Base-by-base conservation (phyloP, 2,888 invertebrate species). In the Baronia brevicornis region DNA sequence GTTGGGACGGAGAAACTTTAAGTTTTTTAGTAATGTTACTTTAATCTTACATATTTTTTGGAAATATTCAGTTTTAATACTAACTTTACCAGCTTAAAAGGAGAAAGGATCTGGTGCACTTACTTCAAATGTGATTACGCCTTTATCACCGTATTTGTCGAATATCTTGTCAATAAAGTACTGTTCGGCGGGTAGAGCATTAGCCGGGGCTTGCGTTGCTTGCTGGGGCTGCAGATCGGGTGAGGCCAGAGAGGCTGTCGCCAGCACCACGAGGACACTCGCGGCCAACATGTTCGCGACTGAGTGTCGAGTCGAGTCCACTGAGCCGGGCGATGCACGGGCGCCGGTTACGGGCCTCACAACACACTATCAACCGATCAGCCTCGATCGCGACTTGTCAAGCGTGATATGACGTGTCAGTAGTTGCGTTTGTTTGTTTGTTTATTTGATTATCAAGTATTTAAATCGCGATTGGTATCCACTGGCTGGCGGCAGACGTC, bases 101-200 rank as follows among this genome's bases (percentile, higher is more conserved):
- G n/a, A n/a, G n/a, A n/a, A n/a, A n/a, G n/a, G n/a, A n/a, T n/a
- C n/a, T n/a, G n/a, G n/a, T n/a, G 8, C 10, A 59, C 77, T 65
- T 49, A 85, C 86, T 72, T 87, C 87, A 45, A 86, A 86, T 12
- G 85, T 84, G 51, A 88, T 87, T 40, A 84, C 63, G 28, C 85
- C 86, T 51, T 78, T 75, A 43, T 84, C 69, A 11, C 87, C 87
- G 48, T 88, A 88, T 54, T 87, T 88, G 48, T 77, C 68, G 54
- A 88, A 87, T 51, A 86, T 85, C 54, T 82, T 77, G 44, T 75
- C 66, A 40, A 86, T 78, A 59, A 85, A 86, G 54, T 78, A 86
- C 44, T 69, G 66, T 51, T 85, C 79, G 1, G 82, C 78, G 13
- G 64, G 66, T 17, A 62, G 39, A 1, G 72, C 67, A 48, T 60